Evolutionary conservation across 2,888 invertebrate species (phyloP), one percentile per base, ranked within the genome.

Genomic region (Dione juno): DNA sequence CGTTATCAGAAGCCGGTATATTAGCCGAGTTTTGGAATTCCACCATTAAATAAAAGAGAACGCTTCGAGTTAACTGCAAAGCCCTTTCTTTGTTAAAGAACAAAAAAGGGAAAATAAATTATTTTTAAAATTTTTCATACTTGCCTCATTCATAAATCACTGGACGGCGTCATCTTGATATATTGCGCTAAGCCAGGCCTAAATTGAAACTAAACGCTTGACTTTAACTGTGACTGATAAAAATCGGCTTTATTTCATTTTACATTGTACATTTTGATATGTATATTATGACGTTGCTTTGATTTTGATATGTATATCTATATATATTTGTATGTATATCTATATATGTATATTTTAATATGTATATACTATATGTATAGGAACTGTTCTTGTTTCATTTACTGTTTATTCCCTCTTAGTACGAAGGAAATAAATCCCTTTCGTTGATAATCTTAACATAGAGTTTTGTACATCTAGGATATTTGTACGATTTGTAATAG

Each of bases 121-220:
- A 65, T 72, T 66, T 66, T 45, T 43, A 28, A 69, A 71, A 70
- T 67, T 69, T 73, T 70, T 76, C 74, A 70, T 73, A 70, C 74
- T 73, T 68, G 57, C 54, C 50, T 61, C 54, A 59, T 58, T 64
- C 73, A 73, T 77, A 76, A 77, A 77, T 77, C 76, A 77, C 67
- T 66, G 66, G 69, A 43, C 67, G 70, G 65, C 45, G 74, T 66
- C 75, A 70, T 75, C 70, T 75, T 77, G 77, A 77, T 75, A 74
- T 76, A 77, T 77, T 73, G 71, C 75, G 67, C 70, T 72, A 71
- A 74, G 72, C 71, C 59, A 64, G 57, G 67, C 66, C 70, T 64
- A 70, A 76, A 77, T 77, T 75, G 71, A 74, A 73, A 76, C 77
- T 69, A 69, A 72, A 63, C 66, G 45, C 45, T 61, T 21, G 28